Base-by-base conservation (phyloP, 2,888 invertebrate species). In the Ashinkailepas kermadecensis region DNA sequence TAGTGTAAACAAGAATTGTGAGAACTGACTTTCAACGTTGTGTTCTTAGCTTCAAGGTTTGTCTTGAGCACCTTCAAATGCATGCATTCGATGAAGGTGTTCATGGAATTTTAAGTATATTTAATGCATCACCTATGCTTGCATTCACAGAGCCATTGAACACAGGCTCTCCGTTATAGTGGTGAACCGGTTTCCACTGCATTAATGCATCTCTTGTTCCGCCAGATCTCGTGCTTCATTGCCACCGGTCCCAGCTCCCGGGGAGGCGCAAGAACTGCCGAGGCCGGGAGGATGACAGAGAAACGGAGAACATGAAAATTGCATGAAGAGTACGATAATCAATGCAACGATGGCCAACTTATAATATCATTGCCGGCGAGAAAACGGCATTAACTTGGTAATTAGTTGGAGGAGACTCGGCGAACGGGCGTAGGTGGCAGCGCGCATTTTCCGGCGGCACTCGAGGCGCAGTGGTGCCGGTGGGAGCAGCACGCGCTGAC, bases 301-400 rank as follows among this genome's bases (percentile, higher is more conserved):
- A 23, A 9, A 3, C 23, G 13, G 8, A 18, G 18, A 1, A 18
- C 74, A 74, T 74, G 74, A 74, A 74, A 74, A 18, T 74, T 74
- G 74, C 74, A 74, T 74, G 74, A 54, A 54, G 74, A 7, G 8
- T 6, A 54, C 54, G 74, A 74, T 74, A 74, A 74, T 54, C 8
- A 74, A 74, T 74, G 74, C 74, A 74, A 74, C 74, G 74, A 74
- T 74, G 54, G 74, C 74, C 74, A 74, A 74, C 74, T 74, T 74
- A 74, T 54, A 74, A 74, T 74, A 74, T 74, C 74, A 74, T 74
- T 74, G 54, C 74, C 54, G 54, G 74, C 74, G 74, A 74, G 74
- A 74, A 74, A 54, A 21, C 74, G 74, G 25, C 74, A 74, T 74
- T 74, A 74, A 74, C 74, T 74, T 74, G 74, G 74, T 74, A 74